phyloP scores from a whole-genome alignment of 2,888 invertebrate genomes.

The Hemicrepidius hirtus region DNA sequence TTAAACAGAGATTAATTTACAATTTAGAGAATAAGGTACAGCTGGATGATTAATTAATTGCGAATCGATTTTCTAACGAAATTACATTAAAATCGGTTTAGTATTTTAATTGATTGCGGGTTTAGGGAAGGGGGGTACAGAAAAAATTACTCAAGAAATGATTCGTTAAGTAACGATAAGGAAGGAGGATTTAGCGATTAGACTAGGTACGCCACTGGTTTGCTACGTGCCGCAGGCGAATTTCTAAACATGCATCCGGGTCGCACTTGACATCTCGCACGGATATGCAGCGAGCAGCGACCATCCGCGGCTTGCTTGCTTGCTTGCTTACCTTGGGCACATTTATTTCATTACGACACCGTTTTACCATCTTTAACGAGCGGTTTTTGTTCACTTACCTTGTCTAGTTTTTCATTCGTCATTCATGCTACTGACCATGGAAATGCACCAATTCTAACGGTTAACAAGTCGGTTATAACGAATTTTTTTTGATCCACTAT shows the following conservation, averaged over 20 bases:
- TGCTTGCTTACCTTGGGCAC: conserved; percentile 37
- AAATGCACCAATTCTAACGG: no score
- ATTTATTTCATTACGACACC: conserved; percentile 27
- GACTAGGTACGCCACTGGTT: conserved; percentile 27
- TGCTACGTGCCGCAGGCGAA: conserved; percentile 12
- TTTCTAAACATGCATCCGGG: conserved; percentile 44
- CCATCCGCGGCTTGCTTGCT: conserved; percentile 37
- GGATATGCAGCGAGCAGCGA: conserved; percentile 37
- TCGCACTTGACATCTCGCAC: conserved; percentile 36
- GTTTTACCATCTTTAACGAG: conserved; percentile 13
- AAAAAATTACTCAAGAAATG: no score
- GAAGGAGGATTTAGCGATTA: no score
- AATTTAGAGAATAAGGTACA: no score
- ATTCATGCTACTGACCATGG: no score
- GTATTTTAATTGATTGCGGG: no score
- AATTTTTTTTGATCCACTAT: background rate
- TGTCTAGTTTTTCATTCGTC: background rate
- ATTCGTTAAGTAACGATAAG: no score
- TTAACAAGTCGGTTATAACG: background rate
- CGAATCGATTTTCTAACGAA: no score
- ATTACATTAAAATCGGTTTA: no score
- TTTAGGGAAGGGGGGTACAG: no score
- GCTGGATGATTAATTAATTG: no score
- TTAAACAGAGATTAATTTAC: no score
- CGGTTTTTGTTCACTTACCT: background rate